Evolutionary conservation across 92 coral and sea anemone genomes (phyloP), one percentile per base, ranked within the genome.

Genomic region (Diadumene lineata): DNA sequence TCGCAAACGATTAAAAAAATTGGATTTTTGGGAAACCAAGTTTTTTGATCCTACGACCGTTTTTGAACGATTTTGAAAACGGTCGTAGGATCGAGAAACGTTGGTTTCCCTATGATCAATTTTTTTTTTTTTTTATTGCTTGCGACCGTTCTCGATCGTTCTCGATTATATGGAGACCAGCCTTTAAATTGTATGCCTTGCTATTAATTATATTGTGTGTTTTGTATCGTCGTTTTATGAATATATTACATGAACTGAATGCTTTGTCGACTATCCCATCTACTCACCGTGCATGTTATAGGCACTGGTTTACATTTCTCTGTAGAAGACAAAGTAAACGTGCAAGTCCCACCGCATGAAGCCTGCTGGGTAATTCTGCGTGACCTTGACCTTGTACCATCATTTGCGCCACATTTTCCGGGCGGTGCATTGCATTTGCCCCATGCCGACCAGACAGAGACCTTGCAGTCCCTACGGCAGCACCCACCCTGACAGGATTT

Each of bases 401-500:
- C 76, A 74, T 84, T 84, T 9, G 71, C 70, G 10, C 77, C 58
- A 26, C 90, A 81, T 44, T 43, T 38, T 6, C 93, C 93, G 11
- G 85, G 44, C 3, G 93, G 84, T 11, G 90, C 88, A 2, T 86
- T 77, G 51, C 94, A 92, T 7, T 70, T 55, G 7, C 81, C 81
- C 94, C 92, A 92, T 11, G 86, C 55, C 0, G 92, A 62, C 97
- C 98, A 92, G 24, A 60, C 50, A 13, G 84, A 77, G 56, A 81
- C 75, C 34, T 34, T 34, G 34, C 94, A 92, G 73, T 89, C 73
- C 43, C 94, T 84, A 34, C 70, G 83, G 29, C 94, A 89, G 55
- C 98, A 92, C 10, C 85, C 84, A 3, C 98, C 92, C 0, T 87
- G 68, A 70, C 96, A 88, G n/a, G 88, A 31, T 28, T 76, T 71